phyloP scores from a whole-genome alignment of 2,797 vertebrate species.

The Tragopan temminckii region DNA sequence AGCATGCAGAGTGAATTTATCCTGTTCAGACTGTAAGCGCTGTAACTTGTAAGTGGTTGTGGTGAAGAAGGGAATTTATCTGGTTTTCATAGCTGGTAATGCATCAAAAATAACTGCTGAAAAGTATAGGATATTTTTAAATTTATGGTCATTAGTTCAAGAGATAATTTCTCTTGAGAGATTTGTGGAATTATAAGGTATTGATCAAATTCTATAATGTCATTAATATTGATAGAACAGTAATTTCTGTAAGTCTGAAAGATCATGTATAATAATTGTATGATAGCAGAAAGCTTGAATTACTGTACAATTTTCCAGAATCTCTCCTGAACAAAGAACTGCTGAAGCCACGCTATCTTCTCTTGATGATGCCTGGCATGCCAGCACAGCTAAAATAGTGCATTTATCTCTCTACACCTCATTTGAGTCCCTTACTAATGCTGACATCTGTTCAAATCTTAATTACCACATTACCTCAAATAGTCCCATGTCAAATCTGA shows the following conservation, averaged over 20 bases:
- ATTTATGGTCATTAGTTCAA: background rate
- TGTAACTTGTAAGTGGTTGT: background rate
- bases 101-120: background rate
- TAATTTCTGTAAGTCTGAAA: background rate
- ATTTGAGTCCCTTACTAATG: slow-evolving; percentile 79
- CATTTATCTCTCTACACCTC: slow-evolving; percentile 78
- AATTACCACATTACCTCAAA: slow-evolving; percentile 80
- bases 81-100: background rate
- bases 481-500: slow-evolving; percentile 75
- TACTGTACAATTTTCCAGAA: slow-evolving; percentile 28
- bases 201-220: background rate
- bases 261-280: background rate
- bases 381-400: slow-evolving; percentile 45
- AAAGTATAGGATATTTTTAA: background rate
- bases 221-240: background rate
- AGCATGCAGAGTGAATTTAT: background rate
- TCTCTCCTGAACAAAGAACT: slow-evolving; percentile 11
- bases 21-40: background rate
- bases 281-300: background rate
- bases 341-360: slow-evolving; percentile 39
- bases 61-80: background rate
- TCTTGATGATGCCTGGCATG: slow-evolving; percentile 35
- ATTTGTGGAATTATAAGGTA: background rate
- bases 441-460: slow-evolving; percentile 83
- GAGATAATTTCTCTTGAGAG: background rate